Base-by-base conservation (phyloP, 1,140 invertebrate genomes). In the Paraescarpia echinospica region DNA sequence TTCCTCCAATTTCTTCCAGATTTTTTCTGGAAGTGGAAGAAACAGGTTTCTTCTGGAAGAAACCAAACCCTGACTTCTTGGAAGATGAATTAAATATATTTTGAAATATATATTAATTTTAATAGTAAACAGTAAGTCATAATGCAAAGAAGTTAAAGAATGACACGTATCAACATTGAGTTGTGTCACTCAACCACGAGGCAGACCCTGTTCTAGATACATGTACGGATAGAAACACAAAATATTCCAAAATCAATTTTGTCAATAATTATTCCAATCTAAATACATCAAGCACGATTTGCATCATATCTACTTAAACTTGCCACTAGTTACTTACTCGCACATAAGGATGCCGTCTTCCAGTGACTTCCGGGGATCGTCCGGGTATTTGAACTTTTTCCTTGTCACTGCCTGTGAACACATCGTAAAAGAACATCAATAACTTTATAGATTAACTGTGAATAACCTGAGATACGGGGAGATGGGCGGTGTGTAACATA, bases 281-380 rank as follows among this genome's bases (percentile, higher is more conserved):
- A n/a, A n/a, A n/a, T n/a, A n/a, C 41, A 41, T 41, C 41, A 41
- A 4, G 41, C 4, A 6, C 4, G 41, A 6, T 41, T 41, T 12
- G 4, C 41, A 41, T 6, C 41, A 41, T 12, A 41, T 41, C 41
- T 6, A 41, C 41, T n/a, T n/a, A 34, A 34, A 90, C 33, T 90
- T 33, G 18, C 14, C 0, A 33, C 48, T 51, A 48, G 22, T 91
- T 35, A 94, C 95, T 95, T 94, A 96, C 96, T 95, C 95, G 95
- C 96, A 96, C 27, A 96, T 93, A 22, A 96, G 94, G 14, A 96
- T 94, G 33, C 96, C 96, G 94, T 95, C 95, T 91, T 95, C 94
- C 22, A 96, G 93, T 14, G 96, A 96, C 90, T 94, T 95, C 89
- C 95, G 93, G 31, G 95, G 95, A 94, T 96, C 95, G 93, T 96